Evolutionary conservation across 2,888 invertebrate genomes (phyloP).

Genomic region (Lysandra coridon): DNA sequence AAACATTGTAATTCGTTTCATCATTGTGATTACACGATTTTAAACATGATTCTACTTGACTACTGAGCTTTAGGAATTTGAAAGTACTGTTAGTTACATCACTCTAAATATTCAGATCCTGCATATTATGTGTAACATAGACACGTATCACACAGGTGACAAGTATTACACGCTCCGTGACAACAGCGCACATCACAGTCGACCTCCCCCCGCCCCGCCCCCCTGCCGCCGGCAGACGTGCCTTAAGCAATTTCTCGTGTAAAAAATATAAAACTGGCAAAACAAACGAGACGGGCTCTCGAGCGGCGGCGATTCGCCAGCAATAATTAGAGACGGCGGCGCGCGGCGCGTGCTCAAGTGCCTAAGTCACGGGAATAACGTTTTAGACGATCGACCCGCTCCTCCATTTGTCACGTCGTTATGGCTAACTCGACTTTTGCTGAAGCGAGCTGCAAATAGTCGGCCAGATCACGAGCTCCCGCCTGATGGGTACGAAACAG

Average conservation of each 20-base stretch:
- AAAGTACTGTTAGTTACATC: too few species aligned
- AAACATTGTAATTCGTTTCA: too few species aligned
- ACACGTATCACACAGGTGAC: background rate
- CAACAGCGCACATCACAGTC: background rate
- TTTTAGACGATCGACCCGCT: constrained; percentile 39
- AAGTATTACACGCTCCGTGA: background rate
- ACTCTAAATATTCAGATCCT: too few species aligned
- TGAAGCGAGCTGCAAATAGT: background rate
- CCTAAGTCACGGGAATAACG: constrained; percentile 43
- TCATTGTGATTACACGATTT: too few species aligned
- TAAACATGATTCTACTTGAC: background rate
- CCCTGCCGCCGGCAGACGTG: constrained; percentile 20
- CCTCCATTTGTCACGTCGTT: constrained; percentile 17
- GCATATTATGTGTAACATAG: too few species aligned
- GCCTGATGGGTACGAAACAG: too few species aligned
- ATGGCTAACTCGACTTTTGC: background rate
- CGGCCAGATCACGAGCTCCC: background rate
- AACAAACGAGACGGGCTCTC: constrained; percentile 42
- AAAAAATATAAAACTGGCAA: constrained; percentile 38
- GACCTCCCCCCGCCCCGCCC: constrained; percentile 12
- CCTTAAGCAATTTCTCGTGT: constrained; percentile 34
- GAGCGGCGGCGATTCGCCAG: constrained; percentile 43
- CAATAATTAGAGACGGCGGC: constrained; percentile 51
- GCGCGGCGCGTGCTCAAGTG: constrained; percentile 54
- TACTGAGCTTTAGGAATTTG: background rate